phyloP scores from a whole-genome alignment of 1,140 invertebrate species.

The Lasaia peninsularis region DNA sequence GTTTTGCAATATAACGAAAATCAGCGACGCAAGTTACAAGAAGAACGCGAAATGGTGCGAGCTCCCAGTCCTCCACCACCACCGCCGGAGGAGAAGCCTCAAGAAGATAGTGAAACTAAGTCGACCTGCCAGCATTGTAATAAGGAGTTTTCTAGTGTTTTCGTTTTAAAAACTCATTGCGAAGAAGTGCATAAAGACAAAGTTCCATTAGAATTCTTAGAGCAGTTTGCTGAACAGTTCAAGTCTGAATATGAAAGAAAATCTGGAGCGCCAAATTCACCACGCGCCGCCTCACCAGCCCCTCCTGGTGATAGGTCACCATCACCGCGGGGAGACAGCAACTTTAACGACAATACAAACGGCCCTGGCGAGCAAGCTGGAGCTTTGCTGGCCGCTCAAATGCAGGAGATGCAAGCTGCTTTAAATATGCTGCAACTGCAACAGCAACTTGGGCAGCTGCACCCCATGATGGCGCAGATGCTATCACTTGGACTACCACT shows the following conservation, averaged over 20 bases:
- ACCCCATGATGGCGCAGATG: conserved; percentile 85
- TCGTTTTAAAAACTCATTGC: conserved; percentile 96
- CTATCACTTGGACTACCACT: conserved; percentile 86
- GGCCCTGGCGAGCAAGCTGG: conserved; percentile 79
- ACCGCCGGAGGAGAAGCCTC: conserved; percentile 79
- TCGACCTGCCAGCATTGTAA: conserved; percentile 93
- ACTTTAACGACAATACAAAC: conserved; percentile 76
- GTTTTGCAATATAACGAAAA: conserved; percentile 98
- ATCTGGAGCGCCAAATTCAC: conserved; percentile 82
- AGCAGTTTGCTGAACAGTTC: conserved; percentile 94
- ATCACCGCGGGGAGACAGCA: conserved; percentile 79
- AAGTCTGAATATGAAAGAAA: conserved; percentile 92
- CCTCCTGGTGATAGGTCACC: conserved; percentile 63
- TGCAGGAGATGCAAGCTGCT: conserved; percentile 91
- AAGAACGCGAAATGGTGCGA: conserved; percentile 74
- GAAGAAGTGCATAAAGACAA: conserved; percentile 96
- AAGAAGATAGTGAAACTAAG: conserved; percentile 79
- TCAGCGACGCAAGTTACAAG: conserved; percentile 83
- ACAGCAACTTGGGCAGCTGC: conserved; percentile 87
- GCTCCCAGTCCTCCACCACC: conserved; percentile 79
- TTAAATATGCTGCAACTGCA: conserved; percentile 93
- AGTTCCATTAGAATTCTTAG: conserved; percentile 92
- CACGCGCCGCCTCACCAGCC: conserved; percentile 79
- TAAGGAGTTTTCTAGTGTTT: conserved; percentile 96
- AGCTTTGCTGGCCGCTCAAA: conserved; percentile 84